Base-by-base conservation (phyloP, 1,140 invertebrate species). In the Zaprionus tsacasi region DNA sequence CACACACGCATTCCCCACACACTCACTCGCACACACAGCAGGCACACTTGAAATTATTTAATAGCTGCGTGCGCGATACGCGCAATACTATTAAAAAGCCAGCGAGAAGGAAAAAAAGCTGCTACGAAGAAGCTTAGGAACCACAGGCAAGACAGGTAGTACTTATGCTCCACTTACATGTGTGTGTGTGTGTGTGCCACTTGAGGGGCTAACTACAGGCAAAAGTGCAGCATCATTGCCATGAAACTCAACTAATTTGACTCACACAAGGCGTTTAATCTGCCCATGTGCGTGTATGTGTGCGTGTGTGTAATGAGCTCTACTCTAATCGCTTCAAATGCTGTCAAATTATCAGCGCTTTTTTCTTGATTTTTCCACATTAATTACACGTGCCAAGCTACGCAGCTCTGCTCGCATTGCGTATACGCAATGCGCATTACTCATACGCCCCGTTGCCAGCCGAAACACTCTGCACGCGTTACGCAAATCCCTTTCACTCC, bases 311-410 rank as follows among this genome's bases (percentile, higher is more conserved):
- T 68, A 60, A 60, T 67, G 55, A 65, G 63, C 54, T 57, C 30
- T 61, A 8, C 40, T 52, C n/a, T 59, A 60, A 60, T 68, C 69
- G 61, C 40, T 58, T 52, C 30, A 69, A 69, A 59, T 60, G 66
- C 66, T 70, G 36, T 64, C 68, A 70, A 64, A 70, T 73, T 73
- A 73, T 69, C 65, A 69, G 65, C 43, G 30, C 15, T 57, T 57
- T 40, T 38, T 25, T 27, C 21, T 71, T 35, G 11, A 10, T 60
- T 61, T 48, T 43, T 45, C 17, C 33, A 59, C 57, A 73, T 61
- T 74, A 45, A 57, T 74, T 74, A 74, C 66, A 70, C 71, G 71
- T 74, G 66, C 71, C 71, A 59, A 52, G 48, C 54, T 25, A 35
- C 36, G 30, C 67, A 55, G 48, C 38, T 30, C n/a, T 38, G 54